Percentiles rank a stretch among this genome's conserved stretches.
Evolutionary conservation across 1,140 invertebrate genomes (phyloP).

Genomic region (Streblospio benedicti): DNA sequence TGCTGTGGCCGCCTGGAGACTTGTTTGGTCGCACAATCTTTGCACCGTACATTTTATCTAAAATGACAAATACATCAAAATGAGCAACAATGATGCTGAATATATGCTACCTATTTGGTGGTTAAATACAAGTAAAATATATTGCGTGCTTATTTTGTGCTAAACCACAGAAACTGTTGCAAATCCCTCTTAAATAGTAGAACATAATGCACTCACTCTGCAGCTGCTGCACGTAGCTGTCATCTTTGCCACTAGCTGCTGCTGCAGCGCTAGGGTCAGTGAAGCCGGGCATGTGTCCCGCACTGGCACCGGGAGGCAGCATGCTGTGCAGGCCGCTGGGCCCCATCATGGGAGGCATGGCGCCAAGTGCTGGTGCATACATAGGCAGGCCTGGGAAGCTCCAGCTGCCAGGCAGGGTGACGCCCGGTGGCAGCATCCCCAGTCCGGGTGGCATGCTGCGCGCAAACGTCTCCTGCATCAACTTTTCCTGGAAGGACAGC

Average conservation of each 20-base stretch:
- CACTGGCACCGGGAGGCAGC: slow-evolving; percentile 23
- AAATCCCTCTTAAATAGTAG: not conserved
- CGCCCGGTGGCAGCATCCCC: slow-evolving; percentile 20
- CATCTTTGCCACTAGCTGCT: too few relatives aligned
- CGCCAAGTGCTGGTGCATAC: slow-evolving; percentile 30
- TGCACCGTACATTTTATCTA: slow-evolving; percentile 57
- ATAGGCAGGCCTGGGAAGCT: slow-evolving; percentile 36
- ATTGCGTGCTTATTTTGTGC: not conserved
- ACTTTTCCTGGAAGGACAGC: slow-evolving; percentile 30
- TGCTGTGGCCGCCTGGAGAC: slow-evolving; percentile 60
- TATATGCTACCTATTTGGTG: not conserved
- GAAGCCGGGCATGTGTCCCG: slow-evolving; percentile 22
- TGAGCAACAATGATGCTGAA: not conserved
- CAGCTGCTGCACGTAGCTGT: slow-evolving; percentile 26
- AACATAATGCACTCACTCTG: slow-evolving; percentile 28
- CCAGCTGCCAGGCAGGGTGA: slow-evolving; percentile 18
- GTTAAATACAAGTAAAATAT: not conserved
- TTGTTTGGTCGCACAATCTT: slow-evolving; percentile 83
- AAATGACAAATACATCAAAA: slow-evolving; percentile 19
- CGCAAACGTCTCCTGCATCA: slow-evolving; percentile 39
- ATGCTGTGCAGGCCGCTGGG: slow-evolving; percentile 31
- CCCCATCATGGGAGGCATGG: slow-evolving; percentile 33
- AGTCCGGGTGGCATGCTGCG: slow-evolving; percentile 27
- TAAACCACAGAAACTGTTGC: not conserved
- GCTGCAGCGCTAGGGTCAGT: not conserved